Base-by-base conservation (phyloP, 53 echinoderm and acorn worm genomes). In the Echinarachnius parma region DNA sequence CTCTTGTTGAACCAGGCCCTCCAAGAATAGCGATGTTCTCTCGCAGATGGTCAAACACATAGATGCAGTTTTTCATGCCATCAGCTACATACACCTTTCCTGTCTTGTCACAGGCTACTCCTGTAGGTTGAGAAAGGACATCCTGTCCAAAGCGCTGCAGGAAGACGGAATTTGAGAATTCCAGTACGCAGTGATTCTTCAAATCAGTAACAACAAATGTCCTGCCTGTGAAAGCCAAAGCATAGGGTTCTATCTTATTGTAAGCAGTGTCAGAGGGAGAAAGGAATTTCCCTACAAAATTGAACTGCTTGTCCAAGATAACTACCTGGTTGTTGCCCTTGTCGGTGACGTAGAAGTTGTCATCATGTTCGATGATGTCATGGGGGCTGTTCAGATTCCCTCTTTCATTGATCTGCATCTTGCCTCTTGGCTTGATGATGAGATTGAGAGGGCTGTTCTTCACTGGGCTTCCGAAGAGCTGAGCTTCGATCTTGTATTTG, bases 31-130 rank as follows among this genome's bases (percentile, higher is more conserved):
- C 60, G 18, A 49, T 42, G 5, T 59, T 36, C n/a, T 48, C 60
- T 42, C 83, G 34, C 22, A 77, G 59, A 22, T 48, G 47, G 57
- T 77, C 46, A 60, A 83, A 83, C 8, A 68, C 69, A 52, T 28
- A 68, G 36, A 83, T 77, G 32, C 83, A 83, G 37, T 60, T 31
- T 48, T 77, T 66, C 68, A 66, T 27, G 33, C 64, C 60, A 68
- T 83, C 83, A 14, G 83, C 83, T 21, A 83, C 77, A 39, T 83
- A 83, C 1, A 83, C 77, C 26, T 65, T 68, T 25, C 83, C 83
- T 29, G 50, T 32, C 20, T 77, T 77, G 48, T 26, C 59, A 3
- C 77, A 77, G 34, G 77, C 83, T 27, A 83, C 69, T 25, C 83
- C 83, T 10, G 83, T 83, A 15, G 83, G 83, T 2, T 59, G 59